Evolutionary conservation across 2,113 vertebrate genomes (phyloP).

Genomic region (Nanorana parkeri): DNA sequence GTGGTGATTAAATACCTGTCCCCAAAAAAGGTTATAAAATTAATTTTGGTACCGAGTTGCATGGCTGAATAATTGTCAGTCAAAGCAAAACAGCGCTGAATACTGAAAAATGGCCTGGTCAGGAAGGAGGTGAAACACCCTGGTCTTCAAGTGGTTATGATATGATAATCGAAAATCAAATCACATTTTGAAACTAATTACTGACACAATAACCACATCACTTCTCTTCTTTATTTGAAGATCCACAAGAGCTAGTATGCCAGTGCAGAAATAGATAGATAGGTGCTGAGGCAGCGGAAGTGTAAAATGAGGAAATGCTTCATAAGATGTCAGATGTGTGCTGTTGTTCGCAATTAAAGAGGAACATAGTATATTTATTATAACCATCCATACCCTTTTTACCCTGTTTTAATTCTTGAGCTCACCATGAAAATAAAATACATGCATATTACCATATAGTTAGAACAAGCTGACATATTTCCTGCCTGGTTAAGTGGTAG

Average conservation of each 20-base stretch:
- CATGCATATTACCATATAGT: too few relatives aligned
- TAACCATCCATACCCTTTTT: background rate
- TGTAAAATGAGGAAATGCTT: conserved; percentile 1
- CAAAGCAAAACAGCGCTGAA: too few relatives aligned
- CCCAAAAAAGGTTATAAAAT: too few relatives aligned
- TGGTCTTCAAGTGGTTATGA: too few relatives aligned
- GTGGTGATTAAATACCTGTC: too few relatives aligned
- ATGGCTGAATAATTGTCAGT: too few relatives aligned
- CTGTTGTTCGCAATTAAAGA: background rate
- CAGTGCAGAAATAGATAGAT: background rate
- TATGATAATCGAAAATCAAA: too few relatives aligned
- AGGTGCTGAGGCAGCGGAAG: background rate
- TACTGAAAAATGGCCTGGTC: too few relatives aligned
- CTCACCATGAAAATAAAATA: too few relatives aligned
- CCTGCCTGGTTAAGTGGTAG: background rate
- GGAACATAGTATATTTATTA: background rate
- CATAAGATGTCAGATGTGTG: background rate
- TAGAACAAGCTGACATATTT: background rate
- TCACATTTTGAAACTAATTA: background rate
- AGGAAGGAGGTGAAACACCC: too few relatives aligned
- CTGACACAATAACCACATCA: background rate
- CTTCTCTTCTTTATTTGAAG: background rate
- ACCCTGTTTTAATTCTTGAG: background rate
- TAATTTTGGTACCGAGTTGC: too few relatives aligned
- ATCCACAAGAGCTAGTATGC: background rate